phyloP scores from a whole-genome alignment of 2,888 invertebrate genomes.

The Maniola hyperantus region DNA sequence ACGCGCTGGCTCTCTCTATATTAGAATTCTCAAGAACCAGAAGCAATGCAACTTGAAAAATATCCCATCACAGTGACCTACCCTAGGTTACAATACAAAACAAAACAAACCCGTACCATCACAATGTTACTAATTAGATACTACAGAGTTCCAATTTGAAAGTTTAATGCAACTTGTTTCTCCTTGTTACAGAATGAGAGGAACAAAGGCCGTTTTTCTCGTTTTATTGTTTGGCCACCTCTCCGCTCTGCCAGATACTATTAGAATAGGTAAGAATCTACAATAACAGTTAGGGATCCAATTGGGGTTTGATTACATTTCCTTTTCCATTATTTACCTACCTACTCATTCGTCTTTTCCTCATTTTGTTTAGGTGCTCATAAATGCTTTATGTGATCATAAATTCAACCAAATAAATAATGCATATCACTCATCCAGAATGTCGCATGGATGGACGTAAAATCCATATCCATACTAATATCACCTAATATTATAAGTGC shows the following conservation, averaged over 20 bases:
- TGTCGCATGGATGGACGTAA: background rate
- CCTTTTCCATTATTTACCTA: constrained; percentile 1
- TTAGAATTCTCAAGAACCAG: too few relatives aligned
- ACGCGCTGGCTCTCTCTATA: too few relatives aligned
- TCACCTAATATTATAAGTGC: too few relatives aligned
- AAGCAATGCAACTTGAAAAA: too few relatives aligned
- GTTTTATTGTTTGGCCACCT: constrained; percentile 75
- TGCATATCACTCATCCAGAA: background rate
- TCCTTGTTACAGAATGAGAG: constrained; percentile 74
- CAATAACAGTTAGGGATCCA: constrained; percentile 17
- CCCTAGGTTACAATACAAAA: background rate
- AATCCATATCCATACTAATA: background rate
- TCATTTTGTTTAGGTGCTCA: background rate
- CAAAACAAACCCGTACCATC: background rate
- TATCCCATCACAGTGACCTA: too few relatives aligned
- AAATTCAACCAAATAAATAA: background rate
- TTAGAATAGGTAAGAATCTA: constrained; percentile 74
- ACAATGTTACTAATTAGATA: constrained; percentile 12
- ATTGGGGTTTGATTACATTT: constrained; percentile 9
- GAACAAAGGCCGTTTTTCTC: constrained; percentile 68
- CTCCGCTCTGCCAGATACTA: constrained; percentile 80
- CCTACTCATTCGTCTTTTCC: background rate
- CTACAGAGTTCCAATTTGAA: constrained; percentile 8
- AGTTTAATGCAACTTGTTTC: constrained; percentile 33
- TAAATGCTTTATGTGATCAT: background rate